Evolutionary conservation across 1,140 invertebrate genomes (phyloP).

Genomic region (Drosophila gunungcola): DNA sequence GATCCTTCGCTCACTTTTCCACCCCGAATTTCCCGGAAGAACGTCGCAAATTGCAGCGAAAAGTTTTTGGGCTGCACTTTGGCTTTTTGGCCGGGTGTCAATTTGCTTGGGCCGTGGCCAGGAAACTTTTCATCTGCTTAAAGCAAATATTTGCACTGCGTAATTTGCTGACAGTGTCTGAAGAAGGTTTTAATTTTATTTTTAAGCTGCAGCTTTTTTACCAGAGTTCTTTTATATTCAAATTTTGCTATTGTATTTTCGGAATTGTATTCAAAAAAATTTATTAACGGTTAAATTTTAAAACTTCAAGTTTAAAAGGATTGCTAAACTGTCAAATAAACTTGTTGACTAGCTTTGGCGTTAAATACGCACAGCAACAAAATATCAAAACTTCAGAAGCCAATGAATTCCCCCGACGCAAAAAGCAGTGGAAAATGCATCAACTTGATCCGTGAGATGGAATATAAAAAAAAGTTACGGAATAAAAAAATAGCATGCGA

Average conservation of each 20-base stretch:
- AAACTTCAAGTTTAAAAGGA: neutral
- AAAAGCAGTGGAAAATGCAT: constrained; percentile 18
- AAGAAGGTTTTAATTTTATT: constrained; percentile 19
- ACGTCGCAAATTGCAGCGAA: constrained; percentile 68
- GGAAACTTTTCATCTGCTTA: constrained; percentile 61
- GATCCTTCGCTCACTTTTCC: constrained; percentile 2
- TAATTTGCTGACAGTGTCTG: constrained; percentile 76
- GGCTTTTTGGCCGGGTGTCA: constrained; percentile 74
- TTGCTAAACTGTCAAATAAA: neutral
- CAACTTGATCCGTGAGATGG: constrained; percentile 28
- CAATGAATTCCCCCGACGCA: constrained; percentile 21
- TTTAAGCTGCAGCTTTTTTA: neutral
- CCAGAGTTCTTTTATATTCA: neutral
- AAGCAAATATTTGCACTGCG: constrained; percentile 70
- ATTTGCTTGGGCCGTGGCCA: constrained; percentile 65
- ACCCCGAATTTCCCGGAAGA: constrained; percentile 11
- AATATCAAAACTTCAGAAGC: constrained; percentile 27
- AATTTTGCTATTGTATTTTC: too few species aligned
- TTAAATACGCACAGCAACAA: constrained; percentile 16
- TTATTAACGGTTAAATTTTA: neutral
- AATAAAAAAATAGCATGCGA: constrained; percentile 35
- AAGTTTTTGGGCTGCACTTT: constrained; percentile 76
- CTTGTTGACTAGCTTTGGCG: constrained; percentile 33
- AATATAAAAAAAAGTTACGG: constrained; percentile 13
- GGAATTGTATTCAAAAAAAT: too few species aligned